These are phyloP conservation scores for Acrobasis suavella DNA, from an alignment of 2,888 invertebrate genomes.

Conservation along the genomic window DNA sequence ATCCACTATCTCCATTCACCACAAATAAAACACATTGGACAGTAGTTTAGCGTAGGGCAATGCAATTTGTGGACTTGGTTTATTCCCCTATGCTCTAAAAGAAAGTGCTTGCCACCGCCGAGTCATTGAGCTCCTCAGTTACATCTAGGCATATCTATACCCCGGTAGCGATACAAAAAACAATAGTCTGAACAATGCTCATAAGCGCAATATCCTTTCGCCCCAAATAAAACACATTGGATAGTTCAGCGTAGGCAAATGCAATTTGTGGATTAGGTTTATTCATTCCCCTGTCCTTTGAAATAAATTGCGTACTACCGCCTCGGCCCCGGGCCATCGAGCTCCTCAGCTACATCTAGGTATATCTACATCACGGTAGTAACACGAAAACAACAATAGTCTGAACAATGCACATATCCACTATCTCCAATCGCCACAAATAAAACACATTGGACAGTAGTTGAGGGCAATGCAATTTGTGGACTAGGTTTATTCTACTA, in stretches of 20 bases:
- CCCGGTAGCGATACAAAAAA: no score
- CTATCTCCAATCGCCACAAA: background rate
- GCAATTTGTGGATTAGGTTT: no score
- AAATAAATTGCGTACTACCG: no score
- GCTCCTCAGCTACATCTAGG: background rate
- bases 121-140: no score
- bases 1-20: background rate
- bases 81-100: background rate
- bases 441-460: constrained; percentile 16
- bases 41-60: constrained; percentile 10
- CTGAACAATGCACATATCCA: constrained; percentile 17
- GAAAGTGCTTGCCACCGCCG: no score
- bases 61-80: constrained; percentile 11
- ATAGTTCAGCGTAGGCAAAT: no score
- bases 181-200: no score
- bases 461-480: constrained; percentile 11
- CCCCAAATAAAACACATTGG: no score
- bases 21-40: constrained; percentile 14
- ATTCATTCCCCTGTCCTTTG: no score
- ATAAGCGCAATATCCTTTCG: no score
- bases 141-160: no score
- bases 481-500: background rate
- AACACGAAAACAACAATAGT: constrained; percentile 7
- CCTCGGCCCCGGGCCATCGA: no score
- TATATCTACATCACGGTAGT: background rate